These are phyloP conservation scores for Pangasianodon hypophthalmus DNA, from an alignment of 2,113 vertebrate genomes.

Conservation along the genomic window DNA sequence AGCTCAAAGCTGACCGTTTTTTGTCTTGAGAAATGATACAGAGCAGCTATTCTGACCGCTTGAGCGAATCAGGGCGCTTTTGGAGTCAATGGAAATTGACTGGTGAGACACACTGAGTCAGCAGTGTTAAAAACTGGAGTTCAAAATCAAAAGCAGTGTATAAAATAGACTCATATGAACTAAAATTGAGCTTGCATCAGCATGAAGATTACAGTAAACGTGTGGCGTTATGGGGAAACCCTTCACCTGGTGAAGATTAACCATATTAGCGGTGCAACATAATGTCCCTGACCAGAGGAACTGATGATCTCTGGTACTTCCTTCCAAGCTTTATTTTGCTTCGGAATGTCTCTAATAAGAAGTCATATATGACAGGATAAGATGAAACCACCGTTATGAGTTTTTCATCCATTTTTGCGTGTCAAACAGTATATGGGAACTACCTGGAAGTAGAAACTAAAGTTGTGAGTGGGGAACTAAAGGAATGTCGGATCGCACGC, in stretches of 20 bases:
- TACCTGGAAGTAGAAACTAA: too few relatives aligned
- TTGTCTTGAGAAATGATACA: background rate
- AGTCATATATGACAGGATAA: background rate
- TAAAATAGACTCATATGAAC: background rate
- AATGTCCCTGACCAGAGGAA: background rate
- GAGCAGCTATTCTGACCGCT: background rate
- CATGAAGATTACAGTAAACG: background rate
- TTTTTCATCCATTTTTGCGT: too few relatives aligned
- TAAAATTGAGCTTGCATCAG: background rate
- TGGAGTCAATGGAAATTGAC: constrained; percentile 21
- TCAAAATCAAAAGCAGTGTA: background rate
- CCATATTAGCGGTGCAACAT: background rate
- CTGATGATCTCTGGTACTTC: background rate
- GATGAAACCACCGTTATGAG: too few relatives aligned
- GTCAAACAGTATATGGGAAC: background rate
- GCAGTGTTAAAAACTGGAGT: background rate
- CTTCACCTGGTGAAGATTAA: background rate
- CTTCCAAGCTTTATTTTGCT: background rate
- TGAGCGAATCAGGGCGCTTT: background rate
- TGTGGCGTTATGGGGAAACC: background rate
- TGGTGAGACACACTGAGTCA: background rate
- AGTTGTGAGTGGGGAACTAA: background rate
- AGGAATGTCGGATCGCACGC: background rate
- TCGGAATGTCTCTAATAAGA: background rate
- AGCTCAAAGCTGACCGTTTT: background rate